phyloP scores from a whole-genome alignment of 1,140 invertebrate genomes.

The Schmidtea mediterranea region DNA sequence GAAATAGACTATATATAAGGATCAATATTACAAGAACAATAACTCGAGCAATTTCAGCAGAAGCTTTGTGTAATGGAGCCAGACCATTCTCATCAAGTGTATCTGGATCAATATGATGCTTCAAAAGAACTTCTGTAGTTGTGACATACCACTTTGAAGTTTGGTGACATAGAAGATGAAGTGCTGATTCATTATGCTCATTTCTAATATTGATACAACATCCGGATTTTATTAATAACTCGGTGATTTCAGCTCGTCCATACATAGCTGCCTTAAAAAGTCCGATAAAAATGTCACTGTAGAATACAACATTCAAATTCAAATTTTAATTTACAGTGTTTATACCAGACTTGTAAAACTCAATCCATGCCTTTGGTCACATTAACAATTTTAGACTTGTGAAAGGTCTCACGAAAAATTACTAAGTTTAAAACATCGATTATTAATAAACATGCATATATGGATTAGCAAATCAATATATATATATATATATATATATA shows the following conservation, averaged over 20 bases:
- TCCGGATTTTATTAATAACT: conserved; percentile 7
- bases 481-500: no score
- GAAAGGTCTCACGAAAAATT: no score
- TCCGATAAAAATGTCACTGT: no score
- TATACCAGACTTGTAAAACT: no score
- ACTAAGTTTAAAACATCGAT: no score
- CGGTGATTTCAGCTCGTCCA: conserved; percentile 7
- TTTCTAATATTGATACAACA: conserved; percentile 5
- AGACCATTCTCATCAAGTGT: conserved; percentile 5
- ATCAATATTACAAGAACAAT: no score
- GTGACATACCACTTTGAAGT: conserved; percentile 5
- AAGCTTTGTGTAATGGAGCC: not conserved
- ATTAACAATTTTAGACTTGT: no score
- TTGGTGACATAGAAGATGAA: conserved; percentile 5
- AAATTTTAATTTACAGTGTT: no score
- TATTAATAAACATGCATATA: no score
- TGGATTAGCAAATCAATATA: no score
- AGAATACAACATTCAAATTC: no score
- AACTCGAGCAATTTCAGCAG: not conserved
- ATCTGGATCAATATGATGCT: conserved; percentile 6
- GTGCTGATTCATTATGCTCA: not conserved
- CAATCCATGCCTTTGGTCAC: no score
- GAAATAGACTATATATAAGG: not conserved
- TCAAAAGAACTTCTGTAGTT: not conserved
- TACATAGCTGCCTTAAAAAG: conserved; percentile 5